Conservation (phyloP, 2,888 invertebrate species). For the Caenorhabditis sp. region DNA sequence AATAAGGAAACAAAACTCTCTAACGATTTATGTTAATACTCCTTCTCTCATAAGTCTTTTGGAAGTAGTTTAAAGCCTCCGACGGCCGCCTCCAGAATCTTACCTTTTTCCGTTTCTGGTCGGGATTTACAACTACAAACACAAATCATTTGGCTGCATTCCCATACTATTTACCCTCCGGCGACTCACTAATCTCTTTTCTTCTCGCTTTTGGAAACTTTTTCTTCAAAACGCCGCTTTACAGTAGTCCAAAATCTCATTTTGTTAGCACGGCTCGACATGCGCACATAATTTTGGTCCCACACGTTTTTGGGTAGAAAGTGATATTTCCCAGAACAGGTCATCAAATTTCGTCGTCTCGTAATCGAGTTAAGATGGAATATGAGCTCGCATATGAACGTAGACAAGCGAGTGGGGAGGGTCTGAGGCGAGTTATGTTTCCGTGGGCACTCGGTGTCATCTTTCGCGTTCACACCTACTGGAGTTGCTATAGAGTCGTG, state of each 20-base stretch:
- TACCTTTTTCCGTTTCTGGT: conserved; percentile 5
- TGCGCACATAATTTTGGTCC: background rate
- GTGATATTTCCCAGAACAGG: conserved; percentile 38
- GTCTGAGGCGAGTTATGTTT: conserved; percentile 35
- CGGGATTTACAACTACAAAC: conserved; percentile 44
- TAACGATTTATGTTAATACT: no score
- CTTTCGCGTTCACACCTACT: conserved; percentile 53
- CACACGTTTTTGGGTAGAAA: conserved; percentile 13
- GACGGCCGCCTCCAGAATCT: conserved; percentile 23
- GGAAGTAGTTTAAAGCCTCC: no score
- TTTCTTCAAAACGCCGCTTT: background rate
- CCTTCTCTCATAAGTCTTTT: no score
- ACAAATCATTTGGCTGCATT: conserved; percentile 25
- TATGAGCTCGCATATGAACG: conserved; percentile 43
- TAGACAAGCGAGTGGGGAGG: conserved; percentile 49
- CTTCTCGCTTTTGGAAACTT: background rate
- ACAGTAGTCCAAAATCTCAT: conserved; percentile 30
- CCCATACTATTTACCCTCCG: conserved; percentile 38
- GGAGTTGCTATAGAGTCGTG: conserved; percentile 7
- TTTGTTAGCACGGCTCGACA: background rate
- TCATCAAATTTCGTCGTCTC: conserved; percentile 46
- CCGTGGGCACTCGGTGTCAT: conserved; percentile 38
- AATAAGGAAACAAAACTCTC: no score
- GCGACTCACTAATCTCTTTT: conserved; percentile 44
- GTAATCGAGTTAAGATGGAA: conserved; percentile 52